Base-by-base conservation (phyloP, 2,888 invertebrate genomes). In the Ellobium chinense region DNA sequence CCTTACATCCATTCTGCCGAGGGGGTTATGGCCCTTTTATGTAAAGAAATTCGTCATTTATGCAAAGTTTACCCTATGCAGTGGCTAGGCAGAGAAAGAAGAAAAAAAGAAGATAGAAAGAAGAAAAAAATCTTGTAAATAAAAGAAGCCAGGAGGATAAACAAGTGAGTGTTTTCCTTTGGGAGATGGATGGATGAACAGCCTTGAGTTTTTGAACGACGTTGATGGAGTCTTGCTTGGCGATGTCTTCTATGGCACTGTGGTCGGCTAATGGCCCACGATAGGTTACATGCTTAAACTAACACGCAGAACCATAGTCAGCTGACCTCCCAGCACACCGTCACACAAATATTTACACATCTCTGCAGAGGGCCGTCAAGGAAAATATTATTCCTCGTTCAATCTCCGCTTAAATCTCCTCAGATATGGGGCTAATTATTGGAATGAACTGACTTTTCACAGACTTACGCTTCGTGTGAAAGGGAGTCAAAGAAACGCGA, bases 11-110 rank as follows among this genome's bases (percentile, higher is more conserved):
- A 56, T 46, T 7, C 46, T 46, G 46, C 46, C 46, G 18, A 46
- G 18, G 18, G 18, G 14, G 56, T 56, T n/a, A n/a, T 54, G 70
- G 56, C 34, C 34, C 70, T 56, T 70, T 56, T 31, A 56, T 70
- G n/a, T 56, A 56, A 70, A 56, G 70, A 46, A 46, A 46, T 46
- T 46, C 46, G 46, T 46, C 46, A 46, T 46, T 46, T 46, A 46
- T 46, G 46, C 46, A 46, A 46, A 46, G 46, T 46, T 46, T 46
- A 46, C 46, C 18, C 18, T 7, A 46, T 46, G 46, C 46, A 46
- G 46, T 46, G 46, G 46, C 18, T 46, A 46, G 46, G 18, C 58
- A 46, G 18, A 24, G 9, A 31, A 70, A 18, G 21, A n/a, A 34
- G 70, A 56, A 34, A 37, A 9, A 65, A 31, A 29, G 65, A n/a